Evolutionary conservation across 1,140 invertebrate genomes (phyloP).

Genomic region (Bombus huntii): DNA sequence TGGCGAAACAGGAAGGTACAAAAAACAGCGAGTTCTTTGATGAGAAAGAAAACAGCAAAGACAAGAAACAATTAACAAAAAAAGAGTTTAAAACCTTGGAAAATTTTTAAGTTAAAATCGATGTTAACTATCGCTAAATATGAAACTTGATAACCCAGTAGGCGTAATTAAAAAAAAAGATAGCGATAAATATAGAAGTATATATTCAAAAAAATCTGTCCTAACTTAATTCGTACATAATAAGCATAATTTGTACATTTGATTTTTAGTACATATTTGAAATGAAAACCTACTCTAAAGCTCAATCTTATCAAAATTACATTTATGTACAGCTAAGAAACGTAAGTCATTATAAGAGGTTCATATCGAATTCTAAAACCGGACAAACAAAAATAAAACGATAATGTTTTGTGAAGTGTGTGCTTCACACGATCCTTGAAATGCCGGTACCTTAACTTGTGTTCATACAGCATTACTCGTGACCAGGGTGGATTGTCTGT

Average conservation of each 20-base stretch:
- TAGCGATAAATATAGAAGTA: background rate
- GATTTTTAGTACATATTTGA: background rate
- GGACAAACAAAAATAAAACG: constrained; percentile 15
- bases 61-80: background rate
- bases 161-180: background rate
- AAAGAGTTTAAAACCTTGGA: background rate
- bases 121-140: background rate
- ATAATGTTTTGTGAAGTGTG: constrained; percentile 11
- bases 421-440: constrained; percentile 25
- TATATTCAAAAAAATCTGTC: background rate
- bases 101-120: constrained; percentile 1
- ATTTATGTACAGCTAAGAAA: background rate
- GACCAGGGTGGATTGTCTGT: constrained; percentile 41
- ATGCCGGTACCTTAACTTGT: constrained; percentile 39
- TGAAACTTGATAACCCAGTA: background rate
- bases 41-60: background rate
- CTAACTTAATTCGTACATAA: too few relatives aligned
- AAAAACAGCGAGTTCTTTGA: constrained; percentile 26
- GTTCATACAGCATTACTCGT: constrained; percentile 56
- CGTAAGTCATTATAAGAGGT: background rate
- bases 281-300: background rate
- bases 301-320: constrained; percentile 15
- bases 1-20: constrained; percentile 51
- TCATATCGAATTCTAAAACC: background rate
- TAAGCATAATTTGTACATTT: background rate